Evolutionary conservation across 2,113 vertebrate species (phyloP).

Genomic region (Tragelaphus strepsiceros): DNA sequence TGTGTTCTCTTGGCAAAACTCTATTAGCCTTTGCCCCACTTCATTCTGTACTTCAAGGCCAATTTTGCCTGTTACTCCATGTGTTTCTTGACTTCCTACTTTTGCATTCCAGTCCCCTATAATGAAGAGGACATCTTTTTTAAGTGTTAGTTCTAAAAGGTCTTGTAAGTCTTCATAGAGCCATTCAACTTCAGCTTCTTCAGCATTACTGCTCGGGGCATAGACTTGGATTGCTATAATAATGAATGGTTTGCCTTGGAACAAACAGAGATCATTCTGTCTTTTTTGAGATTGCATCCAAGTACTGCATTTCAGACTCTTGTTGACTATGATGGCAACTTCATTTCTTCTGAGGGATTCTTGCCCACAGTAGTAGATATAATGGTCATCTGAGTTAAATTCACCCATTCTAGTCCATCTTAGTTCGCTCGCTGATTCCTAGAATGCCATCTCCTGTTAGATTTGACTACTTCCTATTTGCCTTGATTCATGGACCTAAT

Average conservation of each 20-base stretch:
- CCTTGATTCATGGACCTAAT: neutral
- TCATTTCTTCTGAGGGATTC: neutral
- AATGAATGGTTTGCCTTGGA: neutral
- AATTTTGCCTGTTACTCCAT: neutral
- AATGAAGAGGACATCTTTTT: neutral
- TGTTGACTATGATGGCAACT: neutral
- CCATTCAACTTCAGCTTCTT: neutral
- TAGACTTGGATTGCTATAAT: neutral
- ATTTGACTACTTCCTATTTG: neutral
- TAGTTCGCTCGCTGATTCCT: neutral
- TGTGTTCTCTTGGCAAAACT: neutral
- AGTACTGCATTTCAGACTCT: neutral
- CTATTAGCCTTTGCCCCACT: neutral
- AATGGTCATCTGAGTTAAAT: neutral
- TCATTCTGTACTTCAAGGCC: neutral
- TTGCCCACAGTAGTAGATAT: neutral
- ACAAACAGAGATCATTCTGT: neutral
- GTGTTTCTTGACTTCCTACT: neutral
- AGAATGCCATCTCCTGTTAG: neutral
- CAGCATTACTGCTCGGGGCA: accelerated
- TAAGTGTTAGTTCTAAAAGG: neutral
- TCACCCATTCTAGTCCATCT: neutral
- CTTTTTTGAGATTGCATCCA: neutral
- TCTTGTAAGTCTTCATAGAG: neutral
- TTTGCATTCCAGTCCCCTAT: neutral